Percentiles rank a stretch among this genome's conserved stretches.
Conservation (phyloP, 2,888 invertebrate genomes). For the Tenodera sinensis region DNA sequence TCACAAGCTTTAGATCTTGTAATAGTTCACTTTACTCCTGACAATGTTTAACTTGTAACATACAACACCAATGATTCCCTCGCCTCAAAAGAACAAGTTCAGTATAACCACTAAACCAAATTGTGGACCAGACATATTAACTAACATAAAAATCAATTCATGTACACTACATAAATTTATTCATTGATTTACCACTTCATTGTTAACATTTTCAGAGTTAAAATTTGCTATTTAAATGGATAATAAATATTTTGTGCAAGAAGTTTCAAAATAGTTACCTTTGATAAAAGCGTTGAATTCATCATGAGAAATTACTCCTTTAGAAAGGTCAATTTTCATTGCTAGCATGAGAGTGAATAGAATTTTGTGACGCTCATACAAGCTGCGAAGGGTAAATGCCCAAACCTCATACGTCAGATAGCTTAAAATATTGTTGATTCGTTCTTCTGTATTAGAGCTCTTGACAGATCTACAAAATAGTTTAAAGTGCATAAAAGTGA, state of each 20-base stretch:
- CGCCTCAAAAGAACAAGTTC: too few relatives aligned
- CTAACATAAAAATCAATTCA: too few relatives aligned
- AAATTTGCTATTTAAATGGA: not conserved
- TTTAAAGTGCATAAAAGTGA: not conserved
- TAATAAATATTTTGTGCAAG: not conserved
- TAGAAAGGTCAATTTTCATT: conserved; percentile 89
- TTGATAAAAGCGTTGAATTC: conserved; percentile 96
- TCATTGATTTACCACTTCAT: not conserved
- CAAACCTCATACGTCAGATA: conserved; percentile 90
- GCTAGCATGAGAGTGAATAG: conserved; percentile 91
- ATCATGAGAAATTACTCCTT: conserved; percentile 74
- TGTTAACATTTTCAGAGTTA: not conserved
- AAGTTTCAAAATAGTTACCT: conserved; percentile 46
- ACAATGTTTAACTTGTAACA: too few relatives aligned
- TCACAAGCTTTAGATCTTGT: too few relatives aligned
- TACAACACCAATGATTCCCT: too few relatives aligned
- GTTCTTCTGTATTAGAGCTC: conserved; percentile 76
- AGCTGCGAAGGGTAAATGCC: conserved; percentile 85
- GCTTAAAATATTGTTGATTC: conserved; percentile 83
- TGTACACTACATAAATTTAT: not conserved
- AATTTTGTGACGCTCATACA: conserved; percentile 90
- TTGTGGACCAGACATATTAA: too few relatives aligned
- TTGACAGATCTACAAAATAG: conserved; percentile 60
- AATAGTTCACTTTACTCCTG: too few relatives aligned
- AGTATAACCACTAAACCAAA: too few relatives aligned